phyloP scores from a whole-genome alignment of 2,113 vertebrate species.

The Martes martes region DNA sequence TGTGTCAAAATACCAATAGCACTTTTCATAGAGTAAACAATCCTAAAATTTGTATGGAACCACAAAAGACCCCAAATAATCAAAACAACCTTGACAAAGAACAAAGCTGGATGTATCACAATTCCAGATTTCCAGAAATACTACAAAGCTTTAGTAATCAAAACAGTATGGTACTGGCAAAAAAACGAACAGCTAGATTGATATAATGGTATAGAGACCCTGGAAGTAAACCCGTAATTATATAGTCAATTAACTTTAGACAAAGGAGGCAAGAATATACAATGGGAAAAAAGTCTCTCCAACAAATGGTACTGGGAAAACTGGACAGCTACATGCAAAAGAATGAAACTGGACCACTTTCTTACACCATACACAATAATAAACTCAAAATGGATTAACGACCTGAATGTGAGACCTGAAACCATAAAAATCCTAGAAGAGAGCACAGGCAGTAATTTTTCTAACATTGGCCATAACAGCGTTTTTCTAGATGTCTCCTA shows the following conservation, averaged over 20 bases:
- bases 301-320: not conserved
- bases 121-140: not conserved
- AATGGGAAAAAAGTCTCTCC: not conserved
- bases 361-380: not conserved
- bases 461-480: not conserved
- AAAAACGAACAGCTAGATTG: not conserved
- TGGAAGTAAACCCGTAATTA: not conserved
- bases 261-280: not conserved
- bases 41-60: not conserved
- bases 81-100: not conserved
- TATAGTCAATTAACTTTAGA: not conserved
- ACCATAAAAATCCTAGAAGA: not conserved
- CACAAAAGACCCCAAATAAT: not conserved
- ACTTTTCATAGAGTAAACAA: not conserved
- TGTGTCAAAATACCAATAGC: not conserved
- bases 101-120: not conserved
- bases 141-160: not conserved
- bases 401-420: not conserved
- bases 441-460: not conserved
- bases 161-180: not conserved
- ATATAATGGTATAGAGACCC: not conserved
- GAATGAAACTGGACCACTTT: not conserved
- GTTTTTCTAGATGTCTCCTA: not conserved
- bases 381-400: not conserved
- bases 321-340: not conserved